Conservation (phyloP, 2,888 invertebrate genomes). For the Drosophila putrida region DNA sequence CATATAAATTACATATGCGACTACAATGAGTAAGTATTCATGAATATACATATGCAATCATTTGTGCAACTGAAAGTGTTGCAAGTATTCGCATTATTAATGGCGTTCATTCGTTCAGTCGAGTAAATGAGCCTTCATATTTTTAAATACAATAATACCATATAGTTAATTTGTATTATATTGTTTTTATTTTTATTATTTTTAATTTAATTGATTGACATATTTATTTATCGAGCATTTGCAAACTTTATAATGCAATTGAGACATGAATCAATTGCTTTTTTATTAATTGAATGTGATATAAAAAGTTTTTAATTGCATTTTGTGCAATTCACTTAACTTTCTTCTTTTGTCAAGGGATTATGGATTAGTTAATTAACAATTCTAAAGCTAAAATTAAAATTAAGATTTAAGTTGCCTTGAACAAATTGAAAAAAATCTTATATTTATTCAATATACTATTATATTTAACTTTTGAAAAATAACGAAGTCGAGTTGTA, state of each 20-base stretch:
- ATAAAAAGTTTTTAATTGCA: conserved; percentile 16
- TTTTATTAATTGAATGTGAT: conserved; percentile 35
- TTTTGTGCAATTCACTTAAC: conserved; percentile 7
- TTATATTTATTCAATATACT: background rate
- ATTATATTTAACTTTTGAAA: background rate
- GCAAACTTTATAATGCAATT: conserved; percentile 37
- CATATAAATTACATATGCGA: conserved; percentile 27
- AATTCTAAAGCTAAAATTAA: background rate
- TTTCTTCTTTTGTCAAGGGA: background rate
- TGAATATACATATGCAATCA: conserved; percentile 19
- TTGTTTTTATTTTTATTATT: conserved; percentile 20
- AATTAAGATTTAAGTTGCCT: background rate
- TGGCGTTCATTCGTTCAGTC: conserved; percentile 19
- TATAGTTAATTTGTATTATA: conserved; percentile 48
- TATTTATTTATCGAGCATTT: conserved; percentile 27
- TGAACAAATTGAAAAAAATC: background rate
- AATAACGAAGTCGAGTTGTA: background rate
- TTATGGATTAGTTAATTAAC: background rate
- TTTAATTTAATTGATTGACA: conserved; percentile 40
- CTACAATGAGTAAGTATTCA: conserved; percentile 24
- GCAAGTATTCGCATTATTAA: conserved; percentile 37
- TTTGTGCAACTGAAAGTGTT: conserved; percentile 24
- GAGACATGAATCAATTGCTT: conserved; percentile 19
- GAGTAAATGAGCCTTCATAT: conserved; percentile 44
- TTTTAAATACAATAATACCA: conserved; percentile 29